Evolutionary conservation across 2,888 invertebrate species (phyloP), one percentile per base, ranked within the genome.

Genomic region (Heliconius charithonia): DNA sequence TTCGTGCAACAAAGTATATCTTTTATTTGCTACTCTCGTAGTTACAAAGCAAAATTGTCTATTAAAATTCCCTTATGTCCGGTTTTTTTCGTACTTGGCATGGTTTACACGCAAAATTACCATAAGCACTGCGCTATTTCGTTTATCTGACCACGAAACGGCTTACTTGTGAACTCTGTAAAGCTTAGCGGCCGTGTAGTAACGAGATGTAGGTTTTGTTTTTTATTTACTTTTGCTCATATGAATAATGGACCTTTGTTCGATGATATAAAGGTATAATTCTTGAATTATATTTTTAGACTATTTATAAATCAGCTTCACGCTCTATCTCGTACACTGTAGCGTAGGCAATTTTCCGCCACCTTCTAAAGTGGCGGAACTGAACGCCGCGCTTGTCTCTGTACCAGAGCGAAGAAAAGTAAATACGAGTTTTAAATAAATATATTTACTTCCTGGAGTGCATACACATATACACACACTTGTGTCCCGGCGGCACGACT

Each of bases 61-160:
- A 56, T 29, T 71, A 74, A 74, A 63, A 41, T 27, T 63, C 63
- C 45, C 37, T 45, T 74, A 27, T 74, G 65, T 32, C 37, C 41
- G 66, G 73, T 65, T 73, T 76, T 32, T 63, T 76, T 69, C 25
- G 75, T 75, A 75, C 25, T 75, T 75, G 75, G 75, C 76, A 81
- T 81, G 70, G 78, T 88, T 89, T 89, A 81, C 82, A 83, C 81
- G 74, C 71, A 22, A 70, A 78, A 90, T 88, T 67, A 67, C 56
- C 67, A 75, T 75, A 75, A 75, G 66, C 75, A 56, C 59, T 92
- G 92, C 91, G 91, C 92, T 92, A 91, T 92, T 92, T 92, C 90
- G 92, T 92, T 92, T 92, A 91, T 92, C 91, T 92, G 90, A 91
- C 92, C 92, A 90, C 89, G 91, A 90, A 91, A 91, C 89, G 88